Base-by-base conservation (phyloP, 2,888 invertebrate genomes). In the Prenolepis imparis region DNA sequence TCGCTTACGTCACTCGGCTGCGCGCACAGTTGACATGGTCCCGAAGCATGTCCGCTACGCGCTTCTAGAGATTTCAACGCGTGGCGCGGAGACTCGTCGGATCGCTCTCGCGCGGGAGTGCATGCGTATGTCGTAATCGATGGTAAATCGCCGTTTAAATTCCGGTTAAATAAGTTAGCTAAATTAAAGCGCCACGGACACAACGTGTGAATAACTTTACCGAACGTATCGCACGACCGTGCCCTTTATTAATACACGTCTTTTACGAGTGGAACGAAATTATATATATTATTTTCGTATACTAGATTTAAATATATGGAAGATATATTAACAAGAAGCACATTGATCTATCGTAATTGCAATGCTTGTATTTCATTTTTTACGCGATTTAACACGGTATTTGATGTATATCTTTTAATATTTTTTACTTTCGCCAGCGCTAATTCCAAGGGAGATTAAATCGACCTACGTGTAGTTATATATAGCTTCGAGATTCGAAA, bases 21-120 rank as follows among this genome's bases (percentile, higher is more conserved):
- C n/a, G n/a, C 32, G 18, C 32, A 8, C 36, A 0, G 36, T 18
- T 21, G 28, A 18, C 28, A 12, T 61, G 28, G 18, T 28, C 18
- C 61, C 18, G 28, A 32, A 32, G 55, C 55, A 55, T 77, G 55
- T 55, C 55, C 28, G 48, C n/a, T n/a, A 28, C 1, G 55, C 55
- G 52, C 28, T 28, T 55, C 24, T 39, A 55, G 55, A 55, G 75
- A 74, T 32, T 61, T 64, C 24, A 36, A 75, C 15, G 74, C 75
- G 32, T 15, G 44, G 41, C 21, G 32, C 8, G 36, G 28, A 28
- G 28, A 3, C 28, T 28, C 28, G 6, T 15, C 3, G 44, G 24
- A 18, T 15, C 36, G n/a, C 15, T 48, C 11, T n/a, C n/a, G 24
- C 36, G 9, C 15, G 9, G 8, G 36, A n/a, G 12, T n/a, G 21